Percentiles rank a stretch among this genome's conserved stretches.
These are phyloP conservation scores for Crotalus helleri DNA, from an alignment of 2,113 vertebrate genomes.

Conservation along the genomic window DNA sequence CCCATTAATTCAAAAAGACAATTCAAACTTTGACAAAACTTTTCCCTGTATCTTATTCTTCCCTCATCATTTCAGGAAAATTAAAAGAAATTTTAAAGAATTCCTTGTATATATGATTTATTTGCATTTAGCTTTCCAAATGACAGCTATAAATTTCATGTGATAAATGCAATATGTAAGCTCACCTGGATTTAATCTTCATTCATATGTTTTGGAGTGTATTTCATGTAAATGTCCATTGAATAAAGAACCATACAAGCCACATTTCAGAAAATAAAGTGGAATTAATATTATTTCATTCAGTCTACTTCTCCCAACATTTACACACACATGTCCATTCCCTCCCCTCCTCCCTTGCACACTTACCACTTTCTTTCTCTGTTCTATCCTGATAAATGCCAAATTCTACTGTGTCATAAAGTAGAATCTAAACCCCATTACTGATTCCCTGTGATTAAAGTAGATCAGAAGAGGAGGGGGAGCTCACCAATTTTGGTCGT, in stretches of 20 bases:
- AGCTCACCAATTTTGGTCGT: constrained; percentile 73
- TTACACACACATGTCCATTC: neutral
- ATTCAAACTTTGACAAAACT: neutral
- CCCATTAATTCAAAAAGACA: neutral
- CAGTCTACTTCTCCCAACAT: constrained; percentile 9
- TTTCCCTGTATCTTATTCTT: neutral
- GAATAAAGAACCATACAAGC: constrained; percentile 33
- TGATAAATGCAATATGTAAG: neutral
- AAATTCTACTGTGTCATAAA: constrained; percentile 31
- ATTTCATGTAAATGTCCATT: constrained; percentile 36
- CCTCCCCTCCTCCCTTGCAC: constrained; percentile 33
- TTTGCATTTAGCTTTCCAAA: constrained; percentile 6
- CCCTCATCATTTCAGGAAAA: neutral
- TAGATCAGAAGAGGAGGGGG: constrained; percentile 55
- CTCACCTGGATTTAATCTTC: constrained; percentile 19
- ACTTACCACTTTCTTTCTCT: constrained; percentile 44
- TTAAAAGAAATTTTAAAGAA: neutral
- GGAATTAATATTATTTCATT: constrained; percentile 23
- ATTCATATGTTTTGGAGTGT: constrained; percentile 25
- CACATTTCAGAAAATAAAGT: constrained; percentile 27
- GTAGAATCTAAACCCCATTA: constrained; percentile 32
- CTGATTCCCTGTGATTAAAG: constrained; percentile 54
- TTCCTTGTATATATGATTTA: neutral
- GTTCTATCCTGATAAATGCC: constrained; percentile 34
- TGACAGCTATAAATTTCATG: constrained; percentile 20